Conservation (phyloP, 2,888 invertebrate genomes). For the Ennomos quercinarius region DNA sequence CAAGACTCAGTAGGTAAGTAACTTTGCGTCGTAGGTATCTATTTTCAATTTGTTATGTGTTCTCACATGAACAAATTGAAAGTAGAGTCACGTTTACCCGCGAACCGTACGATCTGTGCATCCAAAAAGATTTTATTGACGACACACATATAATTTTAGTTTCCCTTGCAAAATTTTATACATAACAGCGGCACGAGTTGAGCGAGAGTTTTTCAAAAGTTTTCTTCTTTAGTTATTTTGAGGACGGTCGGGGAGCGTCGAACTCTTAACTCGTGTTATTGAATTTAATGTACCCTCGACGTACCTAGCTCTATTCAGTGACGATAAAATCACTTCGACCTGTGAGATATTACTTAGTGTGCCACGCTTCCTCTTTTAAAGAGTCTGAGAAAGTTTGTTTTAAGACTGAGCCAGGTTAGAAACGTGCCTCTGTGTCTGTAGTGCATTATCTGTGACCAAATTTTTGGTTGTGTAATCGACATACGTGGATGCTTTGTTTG, state of each 20-base stretch:
- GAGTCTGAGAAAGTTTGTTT: slow-evolving; percentile 6
- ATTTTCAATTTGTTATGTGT: no score
- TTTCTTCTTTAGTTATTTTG: slow-evolving; percentile 82
- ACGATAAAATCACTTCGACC: slow-evolving; percentile 73
- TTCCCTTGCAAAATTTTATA: slow-evolving; percentile 66
- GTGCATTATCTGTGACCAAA: no score
- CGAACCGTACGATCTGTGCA: slow-evolving; percentile 31
- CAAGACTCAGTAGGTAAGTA: no score
- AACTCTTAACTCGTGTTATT: slow-evolving; percentile 85
- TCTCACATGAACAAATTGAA: slow-evolving; percentile 21
- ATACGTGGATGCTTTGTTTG: not conserved
- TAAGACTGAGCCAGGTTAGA: not conserved
- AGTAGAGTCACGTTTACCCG: slow-evolving; percentile 36
- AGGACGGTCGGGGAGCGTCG: slow-evolving; percentile 83
- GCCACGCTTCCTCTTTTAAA: slow-evolving; percentile 26
- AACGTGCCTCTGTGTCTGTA: not conserved
- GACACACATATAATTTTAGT: slow-evolving; percentile 50
- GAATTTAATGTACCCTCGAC: slow-evolving; percentile 82
- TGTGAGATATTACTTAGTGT: slow-evolving; percentile 52
- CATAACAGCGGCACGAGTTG: slow-evolving; percentile 75
- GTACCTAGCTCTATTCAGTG: slow-evolving; percentile 72
- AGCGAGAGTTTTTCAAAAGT: slow-evolving; percentile 75
- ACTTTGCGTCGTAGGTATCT: no score
- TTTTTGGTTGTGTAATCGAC: not conserved
- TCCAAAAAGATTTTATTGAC: slow-evolving; percentile 50